Evolutionary conservation across 2,113 vertebrate species (phyloP), one percentile per base, ranked within the genome.

Genomic region (Triplophysa tibetana): DNA sequence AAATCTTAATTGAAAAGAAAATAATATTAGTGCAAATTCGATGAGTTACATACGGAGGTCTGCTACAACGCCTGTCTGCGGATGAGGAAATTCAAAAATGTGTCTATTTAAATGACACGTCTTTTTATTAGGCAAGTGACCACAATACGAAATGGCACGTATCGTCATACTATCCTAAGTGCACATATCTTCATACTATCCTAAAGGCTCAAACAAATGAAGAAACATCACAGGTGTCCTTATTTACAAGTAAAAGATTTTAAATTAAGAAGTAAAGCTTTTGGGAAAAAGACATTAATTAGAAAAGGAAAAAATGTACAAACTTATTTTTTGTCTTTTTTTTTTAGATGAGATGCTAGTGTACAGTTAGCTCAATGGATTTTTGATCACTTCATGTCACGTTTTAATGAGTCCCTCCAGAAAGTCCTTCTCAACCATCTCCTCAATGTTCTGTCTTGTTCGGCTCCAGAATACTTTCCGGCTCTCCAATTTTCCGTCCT

Each of bases 381-480:
- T 67, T 24, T 50, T 52, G 21, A n/a, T 38, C 9, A 12, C 41
- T 64, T 62, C 45, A 19, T 13, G 79, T 98, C 93, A 98, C 65
- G 96, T 96, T 93, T 99, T 99, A 80, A 98, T 95, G 33, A 98
- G 78, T 0, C 98, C 97, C 90, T 99, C 98, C 21, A 99, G 93
- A 86, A 99, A 99, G 94, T 99, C 98, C 85, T 96, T 98, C 86
- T 99, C 98, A 21, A 99, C 94, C 96, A 97, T 97, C 89, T 99
- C 98, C 90, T 99, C 97, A 74, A 99, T 98, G 92, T 95, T 95
- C 84, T 99, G 97, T 79, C 97, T 91, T 65, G 95, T 95, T 90
- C 94, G 96, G 90, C 94, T 97, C 91, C 96, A 97, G 87, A 96
- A 96, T 19, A 94, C 91, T 83, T 99, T 99, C 86, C 97, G 96